Conservation (phyloP, 2,888 invertebrate species). For the Allolobophora icterica region DNA sequence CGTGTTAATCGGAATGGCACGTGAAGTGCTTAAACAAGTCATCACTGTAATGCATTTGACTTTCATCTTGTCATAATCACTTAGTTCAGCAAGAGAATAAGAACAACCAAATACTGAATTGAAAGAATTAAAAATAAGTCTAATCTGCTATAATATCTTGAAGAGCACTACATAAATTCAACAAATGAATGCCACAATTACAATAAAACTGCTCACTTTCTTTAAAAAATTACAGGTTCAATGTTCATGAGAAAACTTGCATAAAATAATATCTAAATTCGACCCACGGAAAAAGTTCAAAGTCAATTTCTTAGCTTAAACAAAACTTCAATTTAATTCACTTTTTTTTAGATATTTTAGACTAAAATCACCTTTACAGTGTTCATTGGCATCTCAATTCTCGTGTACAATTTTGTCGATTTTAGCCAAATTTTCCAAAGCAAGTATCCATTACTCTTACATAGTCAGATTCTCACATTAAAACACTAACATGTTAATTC, state of each 20-base stretch:
- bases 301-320: background rate
- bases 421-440: background rate
- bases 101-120: background rate
- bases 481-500: background rate
- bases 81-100: background rate
- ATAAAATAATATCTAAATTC: background rate
- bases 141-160: slow-evolving; percentile 2
- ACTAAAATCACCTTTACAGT: background rate
- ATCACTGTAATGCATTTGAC: background rate
- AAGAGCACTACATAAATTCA: background rate
- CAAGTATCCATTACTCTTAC: background rate
- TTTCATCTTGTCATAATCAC: background rate
- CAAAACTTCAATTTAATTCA: background rate
- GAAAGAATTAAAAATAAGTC: background rate
- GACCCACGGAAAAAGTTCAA: background rate
- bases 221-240: background rate
- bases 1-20: background rate
- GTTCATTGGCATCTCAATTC: background rate
- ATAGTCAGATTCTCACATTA: background rate
- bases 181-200: background rate
- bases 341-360: background rate
- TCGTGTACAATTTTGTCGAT: background rate
- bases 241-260: background rate
- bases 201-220: background rate
- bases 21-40: background rate